phyloP scores from a whole-genome alignment of 2,888 invertebrate genomes.

The Eremobia ochroleuca region DNA sequence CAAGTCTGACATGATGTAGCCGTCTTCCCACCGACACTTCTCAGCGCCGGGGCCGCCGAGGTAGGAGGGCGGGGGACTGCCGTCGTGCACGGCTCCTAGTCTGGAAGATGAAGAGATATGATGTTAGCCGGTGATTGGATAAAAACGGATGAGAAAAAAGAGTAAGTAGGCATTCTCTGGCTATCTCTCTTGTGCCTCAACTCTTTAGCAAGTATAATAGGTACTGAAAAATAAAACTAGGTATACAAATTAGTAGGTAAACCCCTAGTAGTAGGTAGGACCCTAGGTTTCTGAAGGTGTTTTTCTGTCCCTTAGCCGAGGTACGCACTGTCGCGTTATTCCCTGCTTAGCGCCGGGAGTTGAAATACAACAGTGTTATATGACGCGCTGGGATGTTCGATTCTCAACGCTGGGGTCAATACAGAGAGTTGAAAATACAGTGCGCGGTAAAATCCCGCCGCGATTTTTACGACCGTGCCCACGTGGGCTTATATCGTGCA shows the following conservation, averaged over 20 bases:
- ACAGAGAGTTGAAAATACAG: too few relatives aligned
- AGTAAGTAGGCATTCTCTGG: neutral
- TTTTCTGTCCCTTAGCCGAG: neutral
- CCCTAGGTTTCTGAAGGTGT: neutral
- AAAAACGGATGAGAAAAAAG: neutral
- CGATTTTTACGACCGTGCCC: too few relatives aligned
- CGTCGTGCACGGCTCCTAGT: slow-evolving; percentile 98
- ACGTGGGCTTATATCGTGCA: too few relatives aligned
- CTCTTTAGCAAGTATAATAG: neutral
- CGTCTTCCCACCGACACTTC: slow-evolving; percentile 98
- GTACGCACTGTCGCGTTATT: neutral
- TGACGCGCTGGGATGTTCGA: neutral
- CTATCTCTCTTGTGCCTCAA: neutral
- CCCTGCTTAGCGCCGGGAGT: too few relatives aligned
- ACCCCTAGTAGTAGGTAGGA: neutral
- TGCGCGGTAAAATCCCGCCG: too few relatives aligned
- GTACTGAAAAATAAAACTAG: neutral
- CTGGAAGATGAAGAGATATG: slow-evolving; percentile 83
- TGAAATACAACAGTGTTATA: neutral
- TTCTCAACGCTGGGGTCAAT: too few relatives aligned
- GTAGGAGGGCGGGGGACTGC: slow-evolving; percentile 98
- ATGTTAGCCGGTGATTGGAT: neutral
- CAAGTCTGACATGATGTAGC: too few relatives aligned
- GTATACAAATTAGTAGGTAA: too few relatives aligned
- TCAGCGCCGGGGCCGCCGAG: slow-evolving; percentile 98